Evolutionary conservation across 2,113 vertebrate species (phyloP), one percentile per base, ranked within the genome.

Genomic region (Tichodroma muraria): DNA sequence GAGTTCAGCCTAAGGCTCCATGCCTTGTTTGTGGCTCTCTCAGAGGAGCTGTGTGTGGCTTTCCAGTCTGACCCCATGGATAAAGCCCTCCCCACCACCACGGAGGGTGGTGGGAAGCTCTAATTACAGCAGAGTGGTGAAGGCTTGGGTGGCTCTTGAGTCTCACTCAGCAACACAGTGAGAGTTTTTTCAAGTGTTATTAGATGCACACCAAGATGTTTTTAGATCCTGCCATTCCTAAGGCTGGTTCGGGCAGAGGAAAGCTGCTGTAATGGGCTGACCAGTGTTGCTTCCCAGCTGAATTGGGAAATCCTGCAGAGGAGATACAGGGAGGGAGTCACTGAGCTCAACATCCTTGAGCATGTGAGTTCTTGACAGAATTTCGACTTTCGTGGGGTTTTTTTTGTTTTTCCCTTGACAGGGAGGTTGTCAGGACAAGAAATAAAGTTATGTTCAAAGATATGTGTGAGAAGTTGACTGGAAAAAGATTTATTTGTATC

Each of bases 371-470:
- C 6, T 49, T 70, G 61, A 22, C 13, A 37, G 50, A 63, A 56
- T 63, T 89, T 75, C 3, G 3, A 28, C 5, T 37, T 3, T 25
- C 37, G 8, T 3, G 4, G 2, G 5, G 2, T 5, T 45, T 2
- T 19, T 8, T 22, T 19, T 31, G 1, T 19, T 10, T 35, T 16
- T 52, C 49, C 5, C 10, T 53, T 85, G 17, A 40, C 13, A 33
- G 63, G 71, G 38, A 70, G 6, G 5, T 30, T 90, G 45, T 30
- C 20, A 80, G 68, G 53, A 66, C 42, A 61, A 68, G 86, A 81
- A 72, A 50, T 8, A 19, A 63, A 71, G 31, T 52, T 79, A 23
- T 3, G 6, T 69, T 88, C 16, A 56, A 84, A 69, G 25, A 70
- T 35, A 3, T 17, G 4, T 42, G 22, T 31, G 37, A 76, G 50